Evolutionary conservation across 2,113 vertebrate genomes (phyloP).

Genomic region (Melanerpes aurifrons): DNA sequence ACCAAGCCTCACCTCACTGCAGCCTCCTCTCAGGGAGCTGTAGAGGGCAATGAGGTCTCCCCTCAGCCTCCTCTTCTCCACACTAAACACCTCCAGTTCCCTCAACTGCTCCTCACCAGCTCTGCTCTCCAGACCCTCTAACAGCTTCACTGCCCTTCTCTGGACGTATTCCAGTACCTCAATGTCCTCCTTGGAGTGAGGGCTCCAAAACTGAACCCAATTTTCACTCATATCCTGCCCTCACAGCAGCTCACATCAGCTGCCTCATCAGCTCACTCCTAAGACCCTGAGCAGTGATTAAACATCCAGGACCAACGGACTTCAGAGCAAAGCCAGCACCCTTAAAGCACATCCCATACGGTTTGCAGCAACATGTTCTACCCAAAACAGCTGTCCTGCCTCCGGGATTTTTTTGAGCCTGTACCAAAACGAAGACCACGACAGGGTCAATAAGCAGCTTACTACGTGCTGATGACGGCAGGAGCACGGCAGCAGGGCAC

Average conservation of each 20-base stretch:
- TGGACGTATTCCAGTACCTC: too few relatives aligned
- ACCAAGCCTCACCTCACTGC: too few relatives aligned
- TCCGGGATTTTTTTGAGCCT: background rate
- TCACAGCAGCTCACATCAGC: background rate
- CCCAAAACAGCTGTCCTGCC: background rate
- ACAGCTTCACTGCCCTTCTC: too few relatives aligned
- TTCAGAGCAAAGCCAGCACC: background rate
- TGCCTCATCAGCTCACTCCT: background rate
- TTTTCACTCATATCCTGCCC: background rate
- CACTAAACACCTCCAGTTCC: too few relatives aligned
- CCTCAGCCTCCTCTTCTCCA: too few relatives aligned
- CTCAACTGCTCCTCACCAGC: too few relatives aligned
- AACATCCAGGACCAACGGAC: background rate
- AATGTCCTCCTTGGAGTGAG: too few relatives aligned
- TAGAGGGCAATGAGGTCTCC: too few relatives aligned
- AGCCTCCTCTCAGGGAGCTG: too few relatives aligned
- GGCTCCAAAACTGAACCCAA: too few relatives aligned
- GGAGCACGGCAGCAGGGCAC: accelerated
- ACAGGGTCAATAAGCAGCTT: background rate
- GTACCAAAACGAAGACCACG: background rate
- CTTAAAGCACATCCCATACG: background rate
- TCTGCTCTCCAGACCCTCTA: too few relatives aligned
- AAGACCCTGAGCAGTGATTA: accelerated
- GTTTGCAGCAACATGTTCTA: accelerated
- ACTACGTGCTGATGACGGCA: too few relatives aligned